These are phyloP conservation scores for Oscheius sp. DNA, from an alignment of 2,888 invertebrate species.

Conservation along the genomic window DNA sequence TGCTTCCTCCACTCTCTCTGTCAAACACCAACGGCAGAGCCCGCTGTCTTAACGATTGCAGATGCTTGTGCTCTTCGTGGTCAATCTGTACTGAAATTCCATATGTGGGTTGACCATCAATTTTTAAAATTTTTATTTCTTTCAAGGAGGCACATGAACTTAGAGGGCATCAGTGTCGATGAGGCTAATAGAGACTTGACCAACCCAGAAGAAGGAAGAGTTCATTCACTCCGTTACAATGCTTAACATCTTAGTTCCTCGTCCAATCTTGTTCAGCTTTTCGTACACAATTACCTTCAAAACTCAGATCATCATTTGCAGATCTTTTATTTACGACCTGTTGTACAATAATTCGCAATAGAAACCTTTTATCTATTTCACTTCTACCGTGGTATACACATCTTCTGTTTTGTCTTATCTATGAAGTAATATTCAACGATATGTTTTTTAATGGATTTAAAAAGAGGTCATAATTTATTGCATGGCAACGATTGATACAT, in stretches of 20 bases:
- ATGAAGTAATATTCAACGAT: no score
- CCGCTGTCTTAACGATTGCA: slow-evolving; percentile 9
- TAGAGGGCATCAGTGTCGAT: slow-evolving; percentile 1
- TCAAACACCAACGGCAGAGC: not conserved
- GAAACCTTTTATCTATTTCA: no score
- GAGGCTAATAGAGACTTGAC: slow-evolving; percentile 5
- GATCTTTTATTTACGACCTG: no score
- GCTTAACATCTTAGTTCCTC: no score
- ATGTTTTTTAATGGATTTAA: no score
- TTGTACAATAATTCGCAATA: no score
- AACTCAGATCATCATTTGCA: no score
- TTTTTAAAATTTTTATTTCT: not conserved
- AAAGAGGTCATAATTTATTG: not conserved
- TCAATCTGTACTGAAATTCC: slow-evolving; percentile 9
- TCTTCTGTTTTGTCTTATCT: no score
- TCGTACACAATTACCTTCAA: no score
- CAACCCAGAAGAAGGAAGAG: not conserved
- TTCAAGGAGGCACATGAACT: not conserved
- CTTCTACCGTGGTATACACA: no score
- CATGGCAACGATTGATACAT: not conserved
- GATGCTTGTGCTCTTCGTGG: slow-evolving; percentile 8
- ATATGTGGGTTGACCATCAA: not conserved
- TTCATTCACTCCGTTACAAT: slow-evolving; percentile 4
- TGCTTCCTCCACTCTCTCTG: slow-evolving; percentile 11
- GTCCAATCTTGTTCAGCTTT: no score